Conservation (phyloP, 2,113 vertebrate genomes). For the Morone saxatilis region DNA sequence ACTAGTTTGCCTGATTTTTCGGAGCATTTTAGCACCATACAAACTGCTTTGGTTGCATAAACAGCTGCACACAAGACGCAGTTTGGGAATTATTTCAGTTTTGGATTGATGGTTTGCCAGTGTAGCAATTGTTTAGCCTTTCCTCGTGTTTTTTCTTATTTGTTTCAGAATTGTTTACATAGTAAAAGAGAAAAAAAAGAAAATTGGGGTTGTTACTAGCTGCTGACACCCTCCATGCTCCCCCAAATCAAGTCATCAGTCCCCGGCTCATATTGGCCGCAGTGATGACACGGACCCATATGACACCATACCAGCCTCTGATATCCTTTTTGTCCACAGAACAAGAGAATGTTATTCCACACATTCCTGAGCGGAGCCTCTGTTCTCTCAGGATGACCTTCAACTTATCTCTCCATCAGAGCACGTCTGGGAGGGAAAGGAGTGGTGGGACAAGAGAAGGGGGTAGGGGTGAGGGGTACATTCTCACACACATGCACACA, state of each 20-base stretch:
- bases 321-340: slow-evolving; percentile 73
- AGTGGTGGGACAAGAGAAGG: slow-evolving; percentile 5
- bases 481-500: slow-evolving; percentile 16
- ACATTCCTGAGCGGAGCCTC: slow-evolving; percentile 81
- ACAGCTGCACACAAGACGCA: slow-evolving; percentile 37
- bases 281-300: slow-evolving; percentile 69
- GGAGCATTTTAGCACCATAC: slow-evolving; percentile 17
- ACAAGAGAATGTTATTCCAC: slow-evolving; percentile 80
- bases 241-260: slow-evolving; percentile 49
- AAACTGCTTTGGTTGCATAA: slow-evolving; percentile 44
- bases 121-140: background rate
- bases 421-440: slow-evolving; percentile 70
- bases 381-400: slow-evolving; percentile 83
- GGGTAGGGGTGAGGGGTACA: slow-evolving; percentile 20
- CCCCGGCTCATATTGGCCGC: slow-evolving; percentile 7
- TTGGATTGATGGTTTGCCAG: slow-evolving; percentile 32
- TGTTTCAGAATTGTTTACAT: slow-evolving; percentile 24
- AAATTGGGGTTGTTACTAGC: slow-evolving; percentile 29
- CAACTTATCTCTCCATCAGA: slow-evolving; percentile 85
- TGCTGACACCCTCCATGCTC: slow-evolving; percentile 43
- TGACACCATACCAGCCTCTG: slow-evolving; percentile 63
- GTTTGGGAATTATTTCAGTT: slow-evolving; percentile 18
- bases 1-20: slow-evolving; percentile 31
- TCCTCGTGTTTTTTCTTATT: background rate
- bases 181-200: slow-evolving; percentile 35